A percentile compares a stretch with the other conserved stretches of the same genome.
These are phyloP conservation scores for Platycheirus albimanus DNA, from an alignment of 2,888 invertebrate species.

Conservation along the genomic window DNA sequence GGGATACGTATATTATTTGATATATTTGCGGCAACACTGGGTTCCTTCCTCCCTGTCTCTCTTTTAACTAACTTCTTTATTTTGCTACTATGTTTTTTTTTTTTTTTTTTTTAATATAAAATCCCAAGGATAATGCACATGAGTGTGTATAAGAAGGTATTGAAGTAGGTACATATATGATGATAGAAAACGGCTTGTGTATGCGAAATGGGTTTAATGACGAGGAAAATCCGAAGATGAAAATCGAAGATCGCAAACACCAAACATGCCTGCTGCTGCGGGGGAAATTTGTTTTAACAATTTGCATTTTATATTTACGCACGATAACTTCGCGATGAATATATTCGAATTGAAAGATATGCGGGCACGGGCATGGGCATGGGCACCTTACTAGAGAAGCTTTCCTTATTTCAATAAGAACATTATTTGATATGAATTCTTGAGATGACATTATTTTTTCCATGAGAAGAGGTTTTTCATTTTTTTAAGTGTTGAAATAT, in stretches of 20 bases:
- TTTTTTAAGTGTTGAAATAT: slow-evolving; percentile 28
- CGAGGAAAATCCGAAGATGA: slow-evolving; percentile 64
- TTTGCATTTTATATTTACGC: slow-evolving; percentile 57
- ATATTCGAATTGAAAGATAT: slow-evolving; percentile 19
- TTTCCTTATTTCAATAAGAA: neutral
- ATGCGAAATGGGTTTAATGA: slow-evolving; percentile 58
- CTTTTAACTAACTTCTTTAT: slow-evolving; percentile 34
- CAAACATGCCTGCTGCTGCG: slow-evolving; percentile 5
- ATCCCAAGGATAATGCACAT: slow-evolving; percentile 41
- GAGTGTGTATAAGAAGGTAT: slow-evolving; percentile 1
- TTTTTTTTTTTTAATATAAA: slow-evolving; percentile 10
- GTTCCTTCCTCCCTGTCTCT: neutral
- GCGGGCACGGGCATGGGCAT: too few relatives aligned
- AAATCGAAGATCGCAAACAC: slow-evolving; percentile 49
- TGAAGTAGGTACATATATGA: too few relatives aligned
- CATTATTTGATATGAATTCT: slow-evolving; percentile 17
- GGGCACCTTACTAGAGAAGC: slow-evolving; percentile 2
- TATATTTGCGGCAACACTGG: slow-evolving; percentile 58
- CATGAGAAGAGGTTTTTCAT: slow-evolving; percentile 13
- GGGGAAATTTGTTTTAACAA: slow-evolving; percentile 26
- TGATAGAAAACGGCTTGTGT: slow-evolving; percentile 43
- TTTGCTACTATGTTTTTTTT: slow-evolving; percentile 30
- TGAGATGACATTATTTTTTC: slow-evolving; percentile 16
- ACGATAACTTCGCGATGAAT: slow-evolving; percentile 53
- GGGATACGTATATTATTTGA: slow-evolving; percentile 37